Evolutionary conservation across 1,140 invertebrate genomes (phyloP).

Genomic region (Bombus ignitus): DNA sequence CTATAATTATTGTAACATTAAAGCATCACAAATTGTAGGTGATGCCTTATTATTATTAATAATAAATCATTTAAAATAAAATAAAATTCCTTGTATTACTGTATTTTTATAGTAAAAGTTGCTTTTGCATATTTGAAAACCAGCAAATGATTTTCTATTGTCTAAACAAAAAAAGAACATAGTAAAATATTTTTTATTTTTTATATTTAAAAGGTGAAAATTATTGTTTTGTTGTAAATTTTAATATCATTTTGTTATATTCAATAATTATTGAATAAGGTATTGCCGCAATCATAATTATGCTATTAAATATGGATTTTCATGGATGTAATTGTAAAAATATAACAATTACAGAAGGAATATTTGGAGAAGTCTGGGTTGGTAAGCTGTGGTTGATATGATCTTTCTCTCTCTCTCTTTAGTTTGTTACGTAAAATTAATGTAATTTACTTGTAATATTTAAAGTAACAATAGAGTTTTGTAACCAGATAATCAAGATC

Average conservation of each 20-base stretch:
- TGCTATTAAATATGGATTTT: slow-evolving; percentile 58
- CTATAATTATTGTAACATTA: slow-evolving; percentile 74
- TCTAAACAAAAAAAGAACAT: slow-evolving; percentile 15
- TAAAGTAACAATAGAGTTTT: slow-evolving; percentile 11
- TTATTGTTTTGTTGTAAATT: slow-evolving; percentile 29
- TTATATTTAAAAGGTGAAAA: slow-evolving; percentile 11
- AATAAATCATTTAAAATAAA: slow-evolving; percentile 74
- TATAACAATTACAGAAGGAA: slow-evolving; percentile 67
- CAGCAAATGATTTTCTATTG: slow-evolving; percentile 26
- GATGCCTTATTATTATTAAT: slow-evolving; percentile 67
- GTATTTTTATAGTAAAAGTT: neutral
- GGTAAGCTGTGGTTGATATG: slow-evolving; percentile 48
- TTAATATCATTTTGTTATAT: neutral
- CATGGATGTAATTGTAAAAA: slow-evolving; percentile 67
- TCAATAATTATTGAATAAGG: neutral
- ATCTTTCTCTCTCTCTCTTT: neutral
- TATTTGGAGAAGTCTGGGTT: slow-evolving; percentile 70
- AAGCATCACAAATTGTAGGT: slow-evolving; percentile 67
- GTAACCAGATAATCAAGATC: slow-evolving; percentile 21
- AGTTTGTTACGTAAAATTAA: neutral
- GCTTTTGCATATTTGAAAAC: neutral
- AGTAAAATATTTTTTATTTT: neutral
- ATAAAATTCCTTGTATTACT: slow-evolving; percentile 24
- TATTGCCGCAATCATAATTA: slow-evolving; percentile 10
- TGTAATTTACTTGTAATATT: neutral